Conservation (phyloP, 2,113 vertebrate genomes). For the Helogale parvula region DNA sequence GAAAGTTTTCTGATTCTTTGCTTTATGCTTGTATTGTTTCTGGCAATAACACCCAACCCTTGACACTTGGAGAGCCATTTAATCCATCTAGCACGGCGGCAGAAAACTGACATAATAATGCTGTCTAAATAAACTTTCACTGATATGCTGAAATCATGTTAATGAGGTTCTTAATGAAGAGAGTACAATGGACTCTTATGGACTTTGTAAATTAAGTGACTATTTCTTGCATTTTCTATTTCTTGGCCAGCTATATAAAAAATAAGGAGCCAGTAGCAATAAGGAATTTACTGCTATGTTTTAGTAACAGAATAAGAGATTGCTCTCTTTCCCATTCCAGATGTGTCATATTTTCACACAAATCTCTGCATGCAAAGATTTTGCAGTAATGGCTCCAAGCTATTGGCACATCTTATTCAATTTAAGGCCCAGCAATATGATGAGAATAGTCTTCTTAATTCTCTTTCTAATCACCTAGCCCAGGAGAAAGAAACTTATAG, state of each 20-base stretch:
- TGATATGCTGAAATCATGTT: neutral
- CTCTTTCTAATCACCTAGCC: slow-evolving; percentile 14
- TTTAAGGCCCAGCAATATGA: neutral
- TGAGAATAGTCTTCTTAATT: slow-evolving; percentile 1
- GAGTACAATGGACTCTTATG: neutral
- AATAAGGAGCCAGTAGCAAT: neutral
- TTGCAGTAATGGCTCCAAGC: neutral
- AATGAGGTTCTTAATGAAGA: neutral
- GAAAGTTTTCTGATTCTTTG: neutral
- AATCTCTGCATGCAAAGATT: neutral
- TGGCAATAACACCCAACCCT: neutral
- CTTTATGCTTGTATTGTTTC: slow-evolving; percentile 42
- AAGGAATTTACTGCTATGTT: neutral
- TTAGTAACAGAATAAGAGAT: neutral
- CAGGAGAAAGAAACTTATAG: slow-evolving; percentile 29
- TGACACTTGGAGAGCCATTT: neutral
- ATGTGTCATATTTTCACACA: slow-evolving; percentile 16
- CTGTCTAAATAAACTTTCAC: neutral
- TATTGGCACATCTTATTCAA: neutral
- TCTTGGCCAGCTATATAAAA: neutral
- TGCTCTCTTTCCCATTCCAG: neutral
- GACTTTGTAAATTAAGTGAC: neutral
- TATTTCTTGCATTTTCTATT: neutral
- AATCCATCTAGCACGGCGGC: neutral
- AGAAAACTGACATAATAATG: neutral